Evolutionary conservation across 92 coral and sea anemone genomes (phyloP).

Genomic region (Micromussa lordhowensis): DNA sequence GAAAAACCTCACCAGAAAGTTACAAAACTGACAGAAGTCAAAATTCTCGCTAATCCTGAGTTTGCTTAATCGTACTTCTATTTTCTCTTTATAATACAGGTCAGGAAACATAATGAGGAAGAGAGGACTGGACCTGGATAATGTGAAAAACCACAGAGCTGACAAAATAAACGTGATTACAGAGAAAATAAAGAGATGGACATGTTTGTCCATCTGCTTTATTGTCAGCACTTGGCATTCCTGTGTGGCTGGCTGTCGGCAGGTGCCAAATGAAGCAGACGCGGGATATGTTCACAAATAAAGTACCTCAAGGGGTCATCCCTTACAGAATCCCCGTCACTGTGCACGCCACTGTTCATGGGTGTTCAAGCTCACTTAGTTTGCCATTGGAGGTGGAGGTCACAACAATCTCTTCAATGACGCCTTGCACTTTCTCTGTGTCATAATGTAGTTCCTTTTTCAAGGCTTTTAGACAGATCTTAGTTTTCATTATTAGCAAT

Average conservation of each 20-base stretch:
- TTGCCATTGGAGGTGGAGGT: neutral
- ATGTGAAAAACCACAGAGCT: neutral
- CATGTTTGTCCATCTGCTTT: neutral
- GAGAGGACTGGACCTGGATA: constrained; percentile 47
- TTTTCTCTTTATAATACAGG: constrained; percentile 22
- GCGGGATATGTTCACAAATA: neutral
- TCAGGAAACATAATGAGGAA: constrained; percentile 59
- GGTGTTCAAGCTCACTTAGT: neutral
- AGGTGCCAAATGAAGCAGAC: neutral
- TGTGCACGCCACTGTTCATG: neutral
- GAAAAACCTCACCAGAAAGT: too few species aligned
- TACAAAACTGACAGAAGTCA: too few species aligned
- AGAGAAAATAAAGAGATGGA: neutral
- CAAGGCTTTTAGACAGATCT: neutral
- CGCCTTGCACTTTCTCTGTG: neutral
- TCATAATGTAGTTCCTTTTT: neutral
- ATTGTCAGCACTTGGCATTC: neutral
- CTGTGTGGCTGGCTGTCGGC: neutral
- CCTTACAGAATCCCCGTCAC: neutral
- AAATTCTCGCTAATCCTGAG: too few species aligned
- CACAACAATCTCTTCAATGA: neutral
- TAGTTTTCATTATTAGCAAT: neutral
- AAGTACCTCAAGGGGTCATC: neutral
- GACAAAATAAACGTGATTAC: neutral
- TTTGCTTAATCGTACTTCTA: neutral